Percentiles rank a stretch among this genome's conserved stretches.
These are phyloP conservation scores for Leptogaster cylindrica DNA, from an alignment of 2,888 invertebrate genomes.

Conservation along the genomic window DNA sequence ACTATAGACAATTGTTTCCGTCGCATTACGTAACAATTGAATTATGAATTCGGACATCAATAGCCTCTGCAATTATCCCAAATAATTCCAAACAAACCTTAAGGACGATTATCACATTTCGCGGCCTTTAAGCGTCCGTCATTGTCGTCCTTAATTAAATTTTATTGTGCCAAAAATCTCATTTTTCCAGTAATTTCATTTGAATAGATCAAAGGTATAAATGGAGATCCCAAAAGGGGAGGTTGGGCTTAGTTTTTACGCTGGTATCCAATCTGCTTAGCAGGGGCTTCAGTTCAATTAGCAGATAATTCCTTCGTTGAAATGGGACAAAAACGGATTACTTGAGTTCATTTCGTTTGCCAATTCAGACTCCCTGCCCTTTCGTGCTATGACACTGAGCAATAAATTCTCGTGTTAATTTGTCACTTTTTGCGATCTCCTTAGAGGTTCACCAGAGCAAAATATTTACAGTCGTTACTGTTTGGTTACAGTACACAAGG, in stretches of 20 bases:
- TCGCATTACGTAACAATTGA: too few species aligned
- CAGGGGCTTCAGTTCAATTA: constrained; percentile 41
- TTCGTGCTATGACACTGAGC: constrained; percentile 42
- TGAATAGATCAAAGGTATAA: constrained; percentile 39
- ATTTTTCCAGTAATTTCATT: constrained; percentile 41
- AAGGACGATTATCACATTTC: too few species aligned
- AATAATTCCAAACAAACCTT: too few species aligned
- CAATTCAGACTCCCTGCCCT: not conserved
- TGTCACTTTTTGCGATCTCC: constrained; percentile 47
- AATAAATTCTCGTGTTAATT: constrained; percentile 47
- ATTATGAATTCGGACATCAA: too few species aligned
- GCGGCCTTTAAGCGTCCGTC: not conserved
- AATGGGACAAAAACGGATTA: constrained; percentile 41
- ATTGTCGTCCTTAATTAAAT: constrained; percentile 34
- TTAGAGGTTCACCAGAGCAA: constrained; percentile 36
- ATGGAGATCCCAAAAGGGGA: too few species aligned
- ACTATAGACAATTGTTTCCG: too few species aligned
- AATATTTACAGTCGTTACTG: constrained; percentile 29
- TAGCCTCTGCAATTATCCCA: too few species aligned
- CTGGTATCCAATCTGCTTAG: not conserved
- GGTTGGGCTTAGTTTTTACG: constrained; percentile 8
- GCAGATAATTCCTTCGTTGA: constrained; percentile 40
- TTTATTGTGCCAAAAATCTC: constrained; percentile 32
- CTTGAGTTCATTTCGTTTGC: constrained; percentile 24
- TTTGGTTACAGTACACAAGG: constrained; percentile 13